These are phyloP conservation scores for Dreissena polymorpha DNA, from an alignment of 1,140 invertebrate genomes.

Conservation along the genomic window DNA sequence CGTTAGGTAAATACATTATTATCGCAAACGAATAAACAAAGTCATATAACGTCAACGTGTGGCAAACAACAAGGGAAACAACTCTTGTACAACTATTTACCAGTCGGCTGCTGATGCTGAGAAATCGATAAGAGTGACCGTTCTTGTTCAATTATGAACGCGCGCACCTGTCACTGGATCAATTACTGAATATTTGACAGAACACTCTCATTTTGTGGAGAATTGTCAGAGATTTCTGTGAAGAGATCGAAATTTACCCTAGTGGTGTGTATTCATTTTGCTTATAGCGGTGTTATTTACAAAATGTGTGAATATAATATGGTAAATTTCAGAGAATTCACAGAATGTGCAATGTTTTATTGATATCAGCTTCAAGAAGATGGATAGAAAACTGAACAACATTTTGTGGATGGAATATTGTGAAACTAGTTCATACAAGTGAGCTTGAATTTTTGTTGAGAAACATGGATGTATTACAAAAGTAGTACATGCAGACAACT, in stretches of 20 bases:
- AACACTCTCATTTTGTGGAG: slow-evolving; percentile 2
- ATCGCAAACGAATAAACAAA: too few species aligned
- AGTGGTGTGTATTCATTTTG: neutral
- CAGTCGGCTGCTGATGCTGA: slow-evolving; percentile 25
- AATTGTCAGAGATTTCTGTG: neutral
- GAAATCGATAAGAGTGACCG: slow-evolving; percentile 32
- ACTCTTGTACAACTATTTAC: neutral
- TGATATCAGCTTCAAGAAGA: neutral
- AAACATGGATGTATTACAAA: neutral
- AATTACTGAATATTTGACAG: slow-evolving; percentile 37
- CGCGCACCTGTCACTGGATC: slow-evolving; percentile 35
- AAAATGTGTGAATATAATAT: neutral
- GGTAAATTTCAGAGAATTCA: neutral
- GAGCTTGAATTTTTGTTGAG: neutral
- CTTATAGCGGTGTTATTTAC: neutral
- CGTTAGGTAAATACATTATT: too few species aligned
- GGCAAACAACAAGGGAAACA: neutral
- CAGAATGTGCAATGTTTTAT: neutral
- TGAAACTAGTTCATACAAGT: too few species aligned
- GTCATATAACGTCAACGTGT: neutral
- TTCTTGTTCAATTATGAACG: slow-evolving; percentile 48
- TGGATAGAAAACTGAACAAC: too few species aligned
- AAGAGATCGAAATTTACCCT: neutral
- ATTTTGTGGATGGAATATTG: too few species aligned
- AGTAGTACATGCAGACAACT: neutral